Evolutionary conservation across 2,113 vertebrate genomes (phyloP), one percentile per base, ranked within the genome.

Genomic region (Pteronura brasiliensis): DNA sequence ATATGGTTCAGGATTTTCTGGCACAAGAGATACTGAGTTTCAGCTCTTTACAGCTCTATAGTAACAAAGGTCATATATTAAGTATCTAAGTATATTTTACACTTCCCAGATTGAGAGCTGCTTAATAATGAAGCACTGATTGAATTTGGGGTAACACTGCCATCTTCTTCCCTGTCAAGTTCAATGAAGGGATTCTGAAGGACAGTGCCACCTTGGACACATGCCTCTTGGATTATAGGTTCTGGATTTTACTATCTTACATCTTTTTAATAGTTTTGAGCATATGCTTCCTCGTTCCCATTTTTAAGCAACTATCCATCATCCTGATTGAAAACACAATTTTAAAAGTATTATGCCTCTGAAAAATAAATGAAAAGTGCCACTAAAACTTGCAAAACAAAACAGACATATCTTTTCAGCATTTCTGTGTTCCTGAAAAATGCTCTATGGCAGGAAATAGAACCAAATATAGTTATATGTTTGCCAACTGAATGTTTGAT

Each of bases 291-390:
- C 39, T 49, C 39, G 59, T 95, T 86, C 42, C 6, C 25, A 59
- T 69, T 88, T 97, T 93, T 59, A 95, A 96, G 95, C 42, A 97
- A 82, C 87, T 92, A 88, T 89, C 92, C 34, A 59, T 96, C 94
- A 98, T 90, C 39, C 14, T 96, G 52, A 90, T 81, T 80, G 92
- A 98, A 96, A 97, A 67, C 34, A 87, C 49, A 77, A 90, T 95
- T 97, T 97, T 13, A 34, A 93, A 96, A 96, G 94, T 95, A 96
- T 49, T 74, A 15, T 95, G 57, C 23, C 93, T 93, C 74, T 90
- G 61, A 97, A 95, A 94, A 96, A 55, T 89, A 96, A 95, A 90
- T 88, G 88, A 95, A 44, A 72, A 93, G 52, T 95, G 84, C 13
- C 13, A 36, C 49, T 88, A 36, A 65, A 90, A 81, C 63, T 85